Evolutionary conservation across 2,888 invertebrate genomes (phyloP), one percentile per base, ranked within the genome.

Genomic region (Odontomyia ornata): DNA sequence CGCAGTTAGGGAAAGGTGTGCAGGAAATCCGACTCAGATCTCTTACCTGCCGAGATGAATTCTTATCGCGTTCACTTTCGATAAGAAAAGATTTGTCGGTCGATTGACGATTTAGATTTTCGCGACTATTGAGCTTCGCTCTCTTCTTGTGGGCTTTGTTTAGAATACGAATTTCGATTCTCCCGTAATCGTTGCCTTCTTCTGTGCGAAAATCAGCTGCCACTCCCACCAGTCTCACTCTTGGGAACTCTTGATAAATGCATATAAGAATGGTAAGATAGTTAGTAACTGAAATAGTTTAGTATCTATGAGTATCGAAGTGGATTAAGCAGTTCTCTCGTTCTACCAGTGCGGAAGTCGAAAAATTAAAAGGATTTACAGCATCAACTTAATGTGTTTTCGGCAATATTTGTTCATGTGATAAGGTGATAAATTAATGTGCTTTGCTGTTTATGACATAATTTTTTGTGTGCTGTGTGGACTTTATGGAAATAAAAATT

Each of bases 251-350:
- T 27, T 30, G 36, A 65, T 65, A 47, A 47, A n/a, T 46, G n/a
- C 13, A 69, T 69, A 69, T 69, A 69, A 69, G 69, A 69, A 46
- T 69, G 15, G 47, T n/a, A 69, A 47, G 23, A 25, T 69, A 30
- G 13, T 47, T 15, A 46, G 46, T 47, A 21, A 15, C 30, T 47
- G 46, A 15, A 69, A 47, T 69, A 69, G 69, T 69, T 69, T 47
- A 21, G 25, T 23, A 15, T 69, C 15, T 23, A 21, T 69, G 11
- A 69, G 47, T 69, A 46, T 69, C 46, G 25, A 47, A 64, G 64
- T 64, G 64, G 64, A 64, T 30, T 27, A 15, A 64, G 30, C n/a
- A 64, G n/a, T 64, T 52, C 15, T 52, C 52, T n/a, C 7, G 36
- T 36, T 36, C 36, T 36, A 36, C 9, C 3, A 9, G 9, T 36